phyloP scores from a whole-genome alignment of 2,113 vertebrate genomes.

The Serilophus lunatus region DNA sequence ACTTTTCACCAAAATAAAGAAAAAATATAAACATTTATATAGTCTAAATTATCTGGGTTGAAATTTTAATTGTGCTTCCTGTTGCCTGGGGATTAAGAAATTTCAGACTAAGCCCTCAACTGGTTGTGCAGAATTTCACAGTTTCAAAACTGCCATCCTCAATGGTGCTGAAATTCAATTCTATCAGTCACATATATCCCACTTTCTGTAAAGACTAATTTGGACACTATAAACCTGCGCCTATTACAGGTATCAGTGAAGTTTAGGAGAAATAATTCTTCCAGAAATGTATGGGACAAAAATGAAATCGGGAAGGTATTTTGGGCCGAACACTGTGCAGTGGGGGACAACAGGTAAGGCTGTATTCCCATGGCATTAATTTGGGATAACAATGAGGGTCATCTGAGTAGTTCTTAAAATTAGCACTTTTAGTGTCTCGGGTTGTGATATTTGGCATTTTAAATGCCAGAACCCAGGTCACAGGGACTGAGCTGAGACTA shows the following conservation, averaged over 20 bases:
- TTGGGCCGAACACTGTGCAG: neutral
- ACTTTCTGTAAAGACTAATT: neutral
- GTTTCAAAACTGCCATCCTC: neutral
- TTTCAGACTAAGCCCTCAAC: neutral
- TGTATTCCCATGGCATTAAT: neutral
- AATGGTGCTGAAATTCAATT: neutral
- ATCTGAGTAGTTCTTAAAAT: neutral
- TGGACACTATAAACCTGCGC: neutral
- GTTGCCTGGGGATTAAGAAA: neutral
- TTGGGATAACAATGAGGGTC: neutral
- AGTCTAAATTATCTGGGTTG: neutral
- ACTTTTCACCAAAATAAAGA: neutral
- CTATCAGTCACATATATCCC: accelerated
- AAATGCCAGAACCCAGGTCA: neutral
- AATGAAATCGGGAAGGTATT: neutral
- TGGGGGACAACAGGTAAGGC: neutral
- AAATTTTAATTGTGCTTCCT: conserved; percentile 4
- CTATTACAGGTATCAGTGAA: neutral
- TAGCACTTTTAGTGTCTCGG: neutral
- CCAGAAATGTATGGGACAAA: accelerated
- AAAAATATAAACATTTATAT: neutral
- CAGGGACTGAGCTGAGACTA: neutral
- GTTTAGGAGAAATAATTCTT: neutral
- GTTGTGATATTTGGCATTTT: neutral
- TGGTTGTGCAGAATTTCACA: neutral